Conservation (phyloP, 1,140 invertebrate genomes). For the Papilio glaucus region DNA sequence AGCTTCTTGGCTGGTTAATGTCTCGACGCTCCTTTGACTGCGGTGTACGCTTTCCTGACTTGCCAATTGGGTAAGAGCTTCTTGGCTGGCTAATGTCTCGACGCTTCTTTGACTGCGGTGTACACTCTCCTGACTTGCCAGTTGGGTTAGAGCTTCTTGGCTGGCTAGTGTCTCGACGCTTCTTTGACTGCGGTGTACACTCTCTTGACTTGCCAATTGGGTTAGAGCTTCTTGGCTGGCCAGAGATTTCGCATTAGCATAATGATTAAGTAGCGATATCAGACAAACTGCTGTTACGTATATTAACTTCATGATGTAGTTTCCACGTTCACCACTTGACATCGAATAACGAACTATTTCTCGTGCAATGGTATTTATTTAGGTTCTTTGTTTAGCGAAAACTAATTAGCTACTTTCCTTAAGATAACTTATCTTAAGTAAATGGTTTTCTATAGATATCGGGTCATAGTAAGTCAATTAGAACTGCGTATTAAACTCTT, state of each 20-base stretch:
- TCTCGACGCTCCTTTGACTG: no score
- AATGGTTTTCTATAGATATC: not conserved
- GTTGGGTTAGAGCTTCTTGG: no score
- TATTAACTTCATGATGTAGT: not conserved
- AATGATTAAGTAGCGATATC: not conserved
- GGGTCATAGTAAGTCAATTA: not conserved
- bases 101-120: not conserved
- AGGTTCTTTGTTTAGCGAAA: not conserved
- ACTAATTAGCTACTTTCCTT: not conserved
- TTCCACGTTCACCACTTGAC: not conserved
- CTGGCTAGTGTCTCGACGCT: not conserved
- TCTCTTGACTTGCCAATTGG: not conserved
- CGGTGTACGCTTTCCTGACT: not conserved
- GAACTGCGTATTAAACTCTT: not conserved
- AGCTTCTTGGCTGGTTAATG: no score
- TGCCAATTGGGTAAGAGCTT: not conserved
- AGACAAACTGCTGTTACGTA: not conserved
- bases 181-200: not conserved
- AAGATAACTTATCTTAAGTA: not conserved
- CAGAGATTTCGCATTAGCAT: constrained; percentile 2
- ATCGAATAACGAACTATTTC: not conserved
- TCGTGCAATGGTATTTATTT: not conserved
- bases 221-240: not conserved
- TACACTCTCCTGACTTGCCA: not conserved
- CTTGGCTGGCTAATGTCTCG: not conserved